Evolutionary conservation across 2,888 invertebrate genomes (phyloP), one percentile per base, ranked within the genome.

Genomic region (Endotricha flammealis): DNA sequence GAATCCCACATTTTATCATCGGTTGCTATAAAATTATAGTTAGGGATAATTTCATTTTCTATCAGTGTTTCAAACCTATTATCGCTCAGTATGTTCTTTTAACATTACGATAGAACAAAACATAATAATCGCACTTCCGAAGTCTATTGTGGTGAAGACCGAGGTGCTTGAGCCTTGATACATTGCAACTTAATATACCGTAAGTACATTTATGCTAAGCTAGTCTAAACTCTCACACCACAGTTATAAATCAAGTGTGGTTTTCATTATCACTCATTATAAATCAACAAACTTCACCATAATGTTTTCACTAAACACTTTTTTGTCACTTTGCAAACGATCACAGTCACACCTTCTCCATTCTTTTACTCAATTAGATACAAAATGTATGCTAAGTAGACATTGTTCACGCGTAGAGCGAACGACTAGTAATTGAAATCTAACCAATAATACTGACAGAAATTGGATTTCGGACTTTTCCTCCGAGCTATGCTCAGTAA

Each of bases 1-100:
- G 69, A 72, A 72, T 73, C 64, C 63, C 71, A 65, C 61, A 67
- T 65, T 68, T 66, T 63, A 62, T 63, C 59, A 59, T 66, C 55
- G 57, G 63, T 64, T 50, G 48, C 60, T 62, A 66, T 57, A 67
- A 62, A 68, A 67, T 48, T 52, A 50, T 55, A 46, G 50, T 52
- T 56, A 55, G 52, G 58, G 61, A 64, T 58, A 67, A 62, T 64
- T 62, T 61, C 59, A 45, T 61, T 65, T 49, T 52, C 50, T 66
- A 69, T 67, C 57, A 68, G 64, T 67, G 49, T 55, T 51, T 45
- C 50, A 47, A 59, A 59, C n/a, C 50, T 57, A 54, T 46, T 51
- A 32, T 46, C 53, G 55, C 57, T 60, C 56, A 55, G 48, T 54
- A 59, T 41, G 41, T 47, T 53, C 41, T 14, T 41, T 49, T 35